These are phyloP conservation scores for Bombyx mandarina DNA, from an alignment of 1,140 invertebrate genomes.

Conservation along the genomic window DNA sequence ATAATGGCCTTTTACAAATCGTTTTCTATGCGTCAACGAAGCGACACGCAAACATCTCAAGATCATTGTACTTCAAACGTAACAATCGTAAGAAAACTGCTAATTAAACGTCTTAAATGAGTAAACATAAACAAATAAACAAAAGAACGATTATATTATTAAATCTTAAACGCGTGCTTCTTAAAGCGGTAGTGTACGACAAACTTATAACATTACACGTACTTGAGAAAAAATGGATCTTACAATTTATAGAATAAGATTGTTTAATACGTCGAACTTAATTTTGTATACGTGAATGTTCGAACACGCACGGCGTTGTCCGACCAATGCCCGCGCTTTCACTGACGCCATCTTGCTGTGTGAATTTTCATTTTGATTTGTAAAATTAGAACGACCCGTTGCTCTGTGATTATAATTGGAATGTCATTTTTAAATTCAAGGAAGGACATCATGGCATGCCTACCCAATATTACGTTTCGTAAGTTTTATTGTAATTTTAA, in stretches of 20 bases:
- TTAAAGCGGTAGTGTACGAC: slow-evolving; percentile 55
- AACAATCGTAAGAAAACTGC: neutral
- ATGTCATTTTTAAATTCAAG: slow-evolving; percentile 3
- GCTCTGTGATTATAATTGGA: slow-evolving; percentile 14
- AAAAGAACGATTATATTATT: slow-evolving; percentile 63
- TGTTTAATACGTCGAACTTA: slow-evolving; percentile 5
- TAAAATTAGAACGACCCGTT: slow-evolving; percentile 46
- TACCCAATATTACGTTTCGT: neutral
- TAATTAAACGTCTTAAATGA: slow-evolving; percentile 1
- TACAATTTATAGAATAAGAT: slow-evolving; percentile 13
- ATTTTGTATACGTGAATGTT: slow-evolving; percentile 32
- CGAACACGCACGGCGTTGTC: slow-evolving; percentile 42
- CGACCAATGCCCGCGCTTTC: slow-evolving; percentile 68
- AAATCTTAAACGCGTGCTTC: slow-evolving; percentile 48
- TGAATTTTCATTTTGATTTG: slow-evolving; percentile 35
- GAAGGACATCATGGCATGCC: neutral
- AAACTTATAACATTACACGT: slow-evolving; percentile 17
- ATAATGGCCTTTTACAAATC: no score
- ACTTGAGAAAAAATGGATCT: slow-evolving; percentile 16
- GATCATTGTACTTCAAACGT: no score
- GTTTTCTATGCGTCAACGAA: no score
- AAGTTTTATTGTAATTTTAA: no score
- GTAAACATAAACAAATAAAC: slow-evolving; percentile 35
- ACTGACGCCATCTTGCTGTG: slow-evolving; percentile 50
- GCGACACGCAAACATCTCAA: no score